Conservation (phyloP, 2,888 invertebrate species). For the Sussaba pulchella region DNA sequence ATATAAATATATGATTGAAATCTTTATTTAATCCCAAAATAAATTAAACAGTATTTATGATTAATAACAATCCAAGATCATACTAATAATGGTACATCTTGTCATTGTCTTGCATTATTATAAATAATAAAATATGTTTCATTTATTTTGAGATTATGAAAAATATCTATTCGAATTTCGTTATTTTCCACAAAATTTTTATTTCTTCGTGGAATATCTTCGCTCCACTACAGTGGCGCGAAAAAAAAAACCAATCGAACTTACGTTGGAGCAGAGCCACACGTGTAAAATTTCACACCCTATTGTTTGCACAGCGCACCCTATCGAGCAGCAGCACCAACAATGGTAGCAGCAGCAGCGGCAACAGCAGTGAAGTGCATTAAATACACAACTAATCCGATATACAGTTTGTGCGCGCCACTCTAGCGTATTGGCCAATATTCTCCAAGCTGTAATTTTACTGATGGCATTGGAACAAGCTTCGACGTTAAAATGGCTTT, state of each 20-base stretch:
- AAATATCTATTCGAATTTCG: too few species aligned
- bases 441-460: conserved; percentile 81
- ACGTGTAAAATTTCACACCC: conserved; percentile 67
- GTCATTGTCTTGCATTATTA: neutral
- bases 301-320: conserved; percentile 50
- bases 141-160: too few species aligned
- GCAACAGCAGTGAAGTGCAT: too few species aligned
- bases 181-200: too few species aligned
- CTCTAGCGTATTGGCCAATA: conserved; percentile 80
- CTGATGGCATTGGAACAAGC: conserved; percentile 79
- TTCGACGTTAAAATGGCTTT: conserved; percentile 15
- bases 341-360: conserved; percentile 45
- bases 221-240: neutral
- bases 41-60: too few species aligned
- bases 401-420: conserved; percentile 68
- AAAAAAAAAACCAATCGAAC: neutral
- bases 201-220: neutral
- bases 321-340: conserved; percentile 11
- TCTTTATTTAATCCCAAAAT: too few species aligned
- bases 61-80: too few species aligned
- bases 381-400: neutral
- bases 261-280: conserved; percentile 40
- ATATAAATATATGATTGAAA: too few species aligned
- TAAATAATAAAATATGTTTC: too few species aligned
- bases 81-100: neutral